These are phyloP conservation scores for Pelodytes ibericus DNA, from an alignment of 2,797 vertebrate species.

Conservation along the genomic window DNA sequence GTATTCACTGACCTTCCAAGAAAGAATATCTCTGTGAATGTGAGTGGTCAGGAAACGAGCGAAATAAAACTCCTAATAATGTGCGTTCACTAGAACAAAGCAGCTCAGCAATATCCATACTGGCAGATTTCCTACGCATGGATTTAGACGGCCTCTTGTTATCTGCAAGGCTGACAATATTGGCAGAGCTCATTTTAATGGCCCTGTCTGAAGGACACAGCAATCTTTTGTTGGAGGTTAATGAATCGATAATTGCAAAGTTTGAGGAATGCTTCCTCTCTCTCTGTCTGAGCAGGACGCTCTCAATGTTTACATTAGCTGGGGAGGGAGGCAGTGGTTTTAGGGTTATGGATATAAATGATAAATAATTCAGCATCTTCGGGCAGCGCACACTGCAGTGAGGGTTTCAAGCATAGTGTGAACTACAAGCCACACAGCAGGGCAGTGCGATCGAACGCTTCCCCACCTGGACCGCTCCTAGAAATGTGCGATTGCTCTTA, in stretches of 20 bases:
- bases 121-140: no score
- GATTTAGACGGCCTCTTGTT: background rate
- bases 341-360: constrained; percentile 59
- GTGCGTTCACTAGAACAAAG: no score
- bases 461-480: background rate
- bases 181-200: constrained; percentile 14
- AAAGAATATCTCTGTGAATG: no score
- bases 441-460: background rate
- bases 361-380: constrained; percentile 79
- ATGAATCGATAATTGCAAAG: constrained; percentile 35
- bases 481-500: background rate
- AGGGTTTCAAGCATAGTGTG: constrained; percentile 55
- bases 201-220: constrained; percentile 39
- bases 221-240: constrained; percentile 27
- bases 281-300: constrained; percentile 30
- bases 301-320: constrained; percentile 52
- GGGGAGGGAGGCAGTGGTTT: constrained; percentile 46
- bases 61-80: no score
- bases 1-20: no score
- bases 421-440: no score
- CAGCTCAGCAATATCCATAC: no score
- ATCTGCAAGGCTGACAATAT: background rate
- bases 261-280: background rate
- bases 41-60: no score
- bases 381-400: constrained; percentile 70